Conservation (phyloP, 2,113 vertebrate species). For the Scomber colias region DNA sequence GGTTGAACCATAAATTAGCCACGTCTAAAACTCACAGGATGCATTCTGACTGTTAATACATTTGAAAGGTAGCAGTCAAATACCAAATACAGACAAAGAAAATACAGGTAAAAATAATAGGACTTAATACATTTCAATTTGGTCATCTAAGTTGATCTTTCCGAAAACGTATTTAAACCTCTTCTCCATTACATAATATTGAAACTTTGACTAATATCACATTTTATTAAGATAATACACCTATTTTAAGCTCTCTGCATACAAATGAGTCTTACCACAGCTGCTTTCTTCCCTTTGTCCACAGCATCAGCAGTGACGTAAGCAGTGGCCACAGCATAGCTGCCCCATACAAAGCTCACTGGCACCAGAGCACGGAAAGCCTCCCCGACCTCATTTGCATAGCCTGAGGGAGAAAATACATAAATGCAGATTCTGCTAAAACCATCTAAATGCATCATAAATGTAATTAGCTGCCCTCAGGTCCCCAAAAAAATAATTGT, state of each 20-base stretch:
- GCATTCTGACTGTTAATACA: too few species aligned
- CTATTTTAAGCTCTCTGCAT: neutral
- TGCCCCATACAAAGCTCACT: constrained; percentile 89
- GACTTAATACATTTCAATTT: too few species aligned
- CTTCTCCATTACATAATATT: neutral
- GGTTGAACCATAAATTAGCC: too few species aligned
- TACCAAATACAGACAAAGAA: too few species aligned
- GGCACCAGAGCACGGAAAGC: constrained; percentile 94
- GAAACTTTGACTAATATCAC: neutral
- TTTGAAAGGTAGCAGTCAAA: too few species aligned
- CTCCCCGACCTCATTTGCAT: constrained; percentile 97
- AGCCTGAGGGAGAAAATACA: constrained; percentile 84
- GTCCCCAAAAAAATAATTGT: neutral
- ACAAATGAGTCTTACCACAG: constrained; percentile 83
- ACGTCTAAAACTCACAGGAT: too few species aligned
- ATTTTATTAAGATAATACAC: neutral
- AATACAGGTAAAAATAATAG: too few species aligned
- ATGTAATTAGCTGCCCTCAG: neutral
- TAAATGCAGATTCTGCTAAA: neutral
- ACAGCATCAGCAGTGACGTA: constrained; percentile 94
- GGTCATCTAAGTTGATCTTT: neutral
- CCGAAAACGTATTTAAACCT: neutral
- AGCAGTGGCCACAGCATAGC: constrained; percentile 90
- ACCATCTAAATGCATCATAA: constrained; percentile 6
- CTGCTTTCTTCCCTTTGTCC: constrained; percentile 94